Evolutionary conservation across 2,888 invertebrate species (phyloP), one percentile per base, ranked within the genome.

Genomic region (Rapana venosa): DNA sequence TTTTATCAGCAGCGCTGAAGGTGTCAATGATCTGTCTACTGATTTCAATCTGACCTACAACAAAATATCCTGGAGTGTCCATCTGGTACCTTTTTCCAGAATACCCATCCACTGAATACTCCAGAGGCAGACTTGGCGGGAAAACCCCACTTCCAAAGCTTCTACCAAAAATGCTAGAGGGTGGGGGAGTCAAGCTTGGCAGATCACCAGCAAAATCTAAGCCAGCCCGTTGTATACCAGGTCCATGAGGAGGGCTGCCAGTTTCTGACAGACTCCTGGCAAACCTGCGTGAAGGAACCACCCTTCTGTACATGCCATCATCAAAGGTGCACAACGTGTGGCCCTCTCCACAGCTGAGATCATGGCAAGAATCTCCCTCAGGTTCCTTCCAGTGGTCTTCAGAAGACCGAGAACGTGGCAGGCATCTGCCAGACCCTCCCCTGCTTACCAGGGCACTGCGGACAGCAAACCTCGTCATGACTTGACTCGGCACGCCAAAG

Each of bases 11-110:
- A 15, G 84, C 86, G 4, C 30, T 17, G 30, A 20, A 4, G n/a
- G 30, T n/a, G 6, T 22, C 22, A 13, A 5, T 8, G 47, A 47
- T 47, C 47, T 47, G 61, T 86, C 66, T 30, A 61, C 17, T 35
- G 61, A 8, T 35, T 6, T 15, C 6, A 15, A 86, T 32, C 32
- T 66, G 86, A 30, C 86, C 86, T n/a, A 66, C 86, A 11, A 86
- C 86, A 86, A 32, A 86, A 22, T 86, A 86, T n/a, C 86, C 86
- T 1, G 86, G 86, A 66, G 86, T 66, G 15, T 61, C 32, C 5
- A 86, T 30, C 61, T 86, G 86, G n/a, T 32, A n/a, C 30, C 61
- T 22, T 22, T 17, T 6, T 5, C 58, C 86, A 35, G 30, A 15
- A 22, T 86, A 66, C 20, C 35, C 61, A 56, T 13, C 66, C 32